These are phyloP conservation scores for Pristis pectinata DNA, from an alignment of 2,797 vertebrate species.

Conservation along the genomic window DNA sequence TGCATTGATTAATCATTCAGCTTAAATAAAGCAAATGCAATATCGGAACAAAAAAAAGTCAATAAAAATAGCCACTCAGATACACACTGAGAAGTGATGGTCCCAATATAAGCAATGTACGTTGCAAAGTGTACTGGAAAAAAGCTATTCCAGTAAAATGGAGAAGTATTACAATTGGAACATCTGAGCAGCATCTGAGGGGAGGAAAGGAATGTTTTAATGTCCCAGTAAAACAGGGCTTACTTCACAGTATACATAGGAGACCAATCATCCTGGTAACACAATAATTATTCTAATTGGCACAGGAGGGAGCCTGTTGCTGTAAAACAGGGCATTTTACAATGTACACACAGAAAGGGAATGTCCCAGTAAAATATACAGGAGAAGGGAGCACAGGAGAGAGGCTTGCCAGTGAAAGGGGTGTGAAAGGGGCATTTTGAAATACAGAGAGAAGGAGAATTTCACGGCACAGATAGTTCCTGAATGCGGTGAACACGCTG, in stretches of 20 bases:
- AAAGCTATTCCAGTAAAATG: not conserved
- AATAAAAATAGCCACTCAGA: not conserved
- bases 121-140: not conserved
- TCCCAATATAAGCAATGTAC: not conserved
- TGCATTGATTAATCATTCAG: not conserved
- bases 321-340: not conserved
- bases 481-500: not conserved
- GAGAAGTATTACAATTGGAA: not conserved
- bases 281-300: not conserved
- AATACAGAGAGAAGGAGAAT: not conserved
- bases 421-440: not conserved
- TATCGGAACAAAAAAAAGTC: not conserved
- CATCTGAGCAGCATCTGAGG: too few relatives aligned
- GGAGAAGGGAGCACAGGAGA: too few relatives aligned
- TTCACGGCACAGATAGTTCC: not conserved
- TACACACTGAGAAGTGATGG: not conserved
- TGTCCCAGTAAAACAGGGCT: not conserved
- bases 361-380: too few relatives aligned
- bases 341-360: not conserved
- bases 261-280: not conserved
- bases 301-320: not conserved
- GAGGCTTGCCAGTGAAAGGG: not conserved
- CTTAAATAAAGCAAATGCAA: not conserved
- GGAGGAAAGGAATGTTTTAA: too few relatives aligned
- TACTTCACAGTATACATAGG: not conserved